phyloP scores from a whole-genome alignment of 2,113 vertebrate genomes.

The Aldabrachelys gigantea region DNA sequence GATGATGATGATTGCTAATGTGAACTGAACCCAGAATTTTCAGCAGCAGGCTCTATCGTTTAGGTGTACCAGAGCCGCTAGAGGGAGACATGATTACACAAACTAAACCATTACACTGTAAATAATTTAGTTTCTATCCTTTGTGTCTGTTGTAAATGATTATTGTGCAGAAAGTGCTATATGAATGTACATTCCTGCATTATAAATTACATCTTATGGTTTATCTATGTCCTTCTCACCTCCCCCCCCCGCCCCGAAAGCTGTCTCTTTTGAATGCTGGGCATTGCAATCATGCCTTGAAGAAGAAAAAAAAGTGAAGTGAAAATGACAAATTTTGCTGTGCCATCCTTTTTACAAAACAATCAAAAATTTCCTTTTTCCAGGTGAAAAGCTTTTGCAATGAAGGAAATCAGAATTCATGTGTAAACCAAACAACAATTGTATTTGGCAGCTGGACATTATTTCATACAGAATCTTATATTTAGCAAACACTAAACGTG shows the following conservation, averaged over 20 bases:
- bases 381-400: neutral
- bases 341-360: neutral
- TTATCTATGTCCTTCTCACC: neutral
- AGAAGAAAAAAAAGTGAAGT: neutral
- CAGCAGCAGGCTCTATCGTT: neutral
- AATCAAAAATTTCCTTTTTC: neutral
- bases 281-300: neutral
- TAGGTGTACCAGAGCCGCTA: neutral
- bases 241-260: accelerated
- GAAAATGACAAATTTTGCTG: neutral
- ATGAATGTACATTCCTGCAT: neutral
- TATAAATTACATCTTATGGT: neutral
- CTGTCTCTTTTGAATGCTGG: neutral
- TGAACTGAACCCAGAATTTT: neutral
- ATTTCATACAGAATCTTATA: neutral
- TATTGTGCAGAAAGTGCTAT: neutral
- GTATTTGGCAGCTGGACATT: neutral
- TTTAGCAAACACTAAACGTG: neutral
- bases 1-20: neutral
- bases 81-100: neutral
- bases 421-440: neutral
- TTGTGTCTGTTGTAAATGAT: neutral
- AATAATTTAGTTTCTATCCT: neutral
- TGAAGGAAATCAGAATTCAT: neutral
- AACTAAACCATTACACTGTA: neutral